Base-by-base conservation (phyloP, 2,888 invertebrate genomes). In the Campoletis raptor region DNA sequence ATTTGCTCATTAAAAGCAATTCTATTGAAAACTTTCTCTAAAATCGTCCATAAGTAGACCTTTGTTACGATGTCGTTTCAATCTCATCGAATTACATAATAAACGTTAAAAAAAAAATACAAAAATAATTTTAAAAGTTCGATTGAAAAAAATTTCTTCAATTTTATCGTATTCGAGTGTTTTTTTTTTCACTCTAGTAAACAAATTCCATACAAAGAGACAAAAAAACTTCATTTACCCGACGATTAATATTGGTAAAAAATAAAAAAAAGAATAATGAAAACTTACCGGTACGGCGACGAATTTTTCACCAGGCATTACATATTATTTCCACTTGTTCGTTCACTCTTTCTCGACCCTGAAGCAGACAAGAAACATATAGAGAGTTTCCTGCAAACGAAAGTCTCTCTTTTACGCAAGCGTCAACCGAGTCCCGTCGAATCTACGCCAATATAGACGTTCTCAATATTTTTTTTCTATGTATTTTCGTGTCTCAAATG, bases 251-350 rank as follows among this genome's bases (percentile, higher is more conserved):
- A 42, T 30, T 21, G n/a, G n/a, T 45, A 18, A 73, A 30, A 12
- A 18, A 73, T 30, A 12, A 73, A 74, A 8, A 40, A 69, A 52
- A 74, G 30, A 73, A 48, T 21, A 54, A 72, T 57, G 5, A n/a
- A 36, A 66, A 67, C 87, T 87, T 24, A 87, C 86, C 81, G 86
- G 67, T 81, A 57, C 24, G 78, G 74, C 74, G 83, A 83, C 83
- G 80, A 83, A 70, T 81, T 82, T 85, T 85, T 81, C 86, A 82
- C 86, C 73, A 74, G 82, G 85, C 81, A 88, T 86, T 88, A 88
- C 88, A 88, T 79, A 69, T 88, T 85, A 83, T 85, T 88, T 81
- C 81, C 72, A 70, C 83, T 72, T 76, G 78, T 72, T 83, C 69
- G 64, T 73, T 48, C 77, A 42, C 69, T 73, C 78, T 81, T 61